These are phyloP conservation scores for Trematomus loennbergii DNA, from an alignment of 2,113 vertebrate species.

Conservation along the genomic window DNA sequence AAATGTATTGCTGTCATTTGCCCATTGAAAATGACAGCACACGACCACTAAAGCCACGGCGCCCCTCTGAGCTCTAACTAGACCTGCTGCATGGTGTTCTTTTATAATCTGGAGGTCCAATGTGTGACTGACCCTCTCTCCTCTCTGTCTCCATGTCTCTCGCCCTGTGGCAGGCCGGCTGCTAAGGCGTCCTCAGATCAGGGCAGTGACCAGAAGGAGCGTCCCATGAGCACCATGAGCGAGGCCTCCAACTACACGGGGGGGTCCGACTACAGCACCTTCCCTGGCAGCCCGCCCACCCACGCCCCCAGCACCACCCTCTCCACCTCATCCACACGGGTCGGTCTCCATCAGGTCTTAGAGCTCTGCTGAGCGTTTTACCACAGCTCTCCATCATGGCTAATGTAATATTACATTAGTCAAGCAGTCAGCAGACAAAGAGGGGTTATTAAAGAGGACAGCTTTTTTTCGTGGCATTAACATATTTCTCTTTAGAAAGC, in stretches of 20 bases:
- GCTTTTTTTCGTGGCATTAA: neutral
- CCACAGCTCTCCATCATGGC: neutral
- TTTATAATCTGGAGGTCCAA: neutral
- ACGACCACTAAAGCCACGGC: too few species aligned
- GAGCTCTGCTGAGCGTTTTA: neutral
- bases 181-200: slow-evolving; percentile 78
- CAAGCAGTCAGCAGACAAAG: neutral
- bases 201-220: slow-evolving; percentile 89
- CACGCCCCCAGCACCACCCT: slow-evolving; percentile 41
- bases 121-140: slow-evolving; percentile 22
- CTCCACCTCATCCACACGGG: slow-evolving; percentile 80
- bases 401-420: neutral
- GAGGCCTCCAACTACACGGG: slow-evolving; percentile 93
- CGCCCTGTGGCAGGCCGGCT: slow-evolving; percentile 83
- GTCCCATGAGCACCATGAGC: slow-evolving; percentile 91
- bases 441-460: too few species aligned
- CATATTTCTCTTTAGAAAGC: neutral
- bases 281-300: slow-evolving; percentile 89
- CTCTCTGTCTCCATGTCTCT: slow-evolving; percentile 40
- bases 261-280: slow-evolving; percentile 88
- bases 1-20: neutral
- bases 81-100: neutral
- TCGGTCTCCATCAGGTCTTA: slow-evolving; percentile 37
- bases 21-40: too few species aligned
- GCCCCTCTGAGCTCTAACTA: too few species aligned